phyloP scores from a whole-genome alignment of 2,888 invertebrate genomes.

The Hartigia nigra region DNA sequence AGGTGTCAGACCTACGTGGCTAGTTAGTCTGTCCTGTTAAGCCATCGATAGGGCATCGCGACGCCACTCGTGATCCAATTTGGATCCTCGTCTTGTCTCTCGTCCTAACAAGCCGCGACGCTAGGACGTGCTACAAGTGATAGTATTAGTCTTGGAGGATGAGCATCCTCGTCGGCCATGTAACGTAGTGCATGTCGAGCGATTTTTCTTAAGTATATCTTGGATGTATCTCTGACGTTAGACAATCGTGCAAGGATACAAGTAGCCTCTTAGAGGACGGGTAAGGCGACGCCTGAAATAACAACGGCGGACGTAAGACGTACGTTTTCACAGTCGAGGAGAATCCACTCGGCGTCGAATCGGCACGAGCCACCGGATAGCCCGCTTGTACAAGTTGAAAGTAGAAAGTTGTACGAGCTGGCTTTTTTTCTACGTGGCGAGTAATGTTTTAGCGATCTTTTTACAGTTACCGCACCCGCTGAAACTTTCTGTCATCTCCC shows the following conservation, averaged over 20 bases:
- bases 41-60: background rate
- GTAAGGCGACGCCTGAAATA: constrained; percentile 1
- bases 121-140: background rate
- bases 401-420: background rate
- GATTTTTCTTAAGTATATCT: constrained; percentile 3
- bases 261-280: background rate
- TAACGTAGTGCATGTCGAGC: background rate
- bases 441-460: constrained; percentile 54
- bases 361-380: background rate
- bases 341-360: constrained; percentile 3
- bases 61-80: background rate
- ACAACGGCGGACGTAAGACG: background rate
- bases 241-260: constrained; percentile 1
- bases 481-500: constrained; percentile 49
- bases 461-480: constrained; percentile 31
- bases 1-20: background rate
- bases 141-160: background rate
- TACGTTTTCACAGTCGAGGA: background rate
- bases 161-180: background rate
- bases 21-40: background rate
- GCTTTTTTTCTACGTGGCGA: constrained; percentile 45
- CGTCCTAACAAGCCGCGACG: background rate
- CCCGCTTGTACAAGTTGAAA: background rate
- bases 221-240: background rate
- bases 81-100: background rate